These are phyloP conservation scores for Acipenser transmontanus DNA, from an alignment of 2,797 vertebrate species.

Conservation along the genomic window DNA sequence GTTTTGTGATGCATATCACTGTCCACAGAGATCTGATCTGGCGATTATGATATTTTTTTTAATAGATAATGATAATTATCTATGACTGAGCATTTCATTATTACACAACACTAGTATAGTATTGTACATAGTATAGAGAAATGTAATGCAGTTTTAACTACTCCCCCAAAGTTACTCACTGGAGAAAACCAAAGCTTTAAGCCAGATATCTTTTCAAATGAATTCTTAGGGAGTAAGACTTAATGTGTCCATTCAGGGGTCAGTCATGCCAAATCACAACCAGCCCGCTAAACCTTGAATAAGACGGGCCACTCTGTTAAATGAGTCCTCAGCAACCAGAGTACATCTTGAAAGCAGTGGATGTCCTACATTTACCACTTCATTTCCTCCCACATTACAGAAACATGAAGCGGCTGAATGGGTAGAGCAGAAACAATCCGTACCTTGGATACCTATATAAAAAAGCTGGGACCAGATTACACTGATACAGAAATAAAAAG, in stretches of 20 bases:
- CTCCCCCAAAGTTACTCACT: too few relatives aligned
- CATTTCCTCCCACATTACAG: conserved; percentile 7
- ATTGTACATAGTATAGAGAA: too few relatives aligned
- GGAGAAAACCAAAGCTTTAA: background rate
- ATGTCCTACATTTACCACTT: conserved; percentile 10
- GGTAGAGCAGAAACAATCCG: background rate
- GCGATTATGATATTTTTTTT: too few relatives aligned
- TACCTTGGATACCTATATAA: background rate
- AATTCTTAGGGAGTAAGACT: background rate
- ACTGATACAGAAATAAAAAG: too few relatives aligned
- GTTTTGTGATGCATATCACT: too few relatives aligned
- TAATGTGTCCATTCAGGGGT: background rate
- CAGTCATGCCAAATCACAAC: background rate
- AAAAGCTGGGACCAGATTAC: background rate
- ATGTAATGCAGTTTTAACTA: too few relatives aligned
- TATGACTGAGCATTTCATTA: too few relatives aligned
- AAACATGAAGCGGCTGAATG: background rate
- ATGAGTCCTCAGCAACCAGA: background rate
- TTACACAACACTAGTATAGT: too few relatives aligned
- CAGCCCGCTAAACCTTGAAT: background rate
- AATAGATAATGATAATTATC: too few relatives aligned
- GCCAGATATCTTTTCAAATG: background rate
- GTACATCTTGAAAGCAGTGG: background rate
- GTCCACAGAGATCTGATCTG: too few relatives aligned
- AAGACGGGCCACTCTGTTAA: background rate